Evolutionary conservation across 2,797 vertebrate genomes (phyloP), one percentile per base, ranked within the genome.

Genomic region (Oceanodroma leucorhoa): DNA sequence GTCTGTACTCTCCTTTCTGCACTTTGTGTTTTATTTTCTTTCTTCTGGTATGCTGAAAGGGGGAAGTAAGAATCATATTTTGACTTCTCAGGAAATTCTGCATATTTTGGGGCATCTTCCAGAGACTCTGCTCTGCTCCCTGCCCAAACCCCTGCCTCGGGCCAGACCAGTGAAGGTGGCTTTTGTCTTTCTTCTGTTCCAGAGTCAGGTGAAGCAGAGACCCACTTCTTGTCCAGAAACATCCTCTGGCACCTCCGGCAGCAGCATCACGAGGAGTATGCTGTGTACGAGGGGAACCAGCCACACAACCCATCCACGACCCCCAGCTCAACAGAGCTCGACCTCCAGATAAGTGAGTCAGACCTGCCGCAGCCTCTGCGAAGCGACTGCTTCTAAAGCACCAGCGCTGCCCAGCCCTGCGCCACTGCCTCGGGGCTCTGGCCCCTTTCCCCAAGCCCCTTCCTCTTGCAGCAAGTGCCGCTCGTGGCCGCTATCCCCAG

Each of bases 351-450:
- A 19, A 96, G 96, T 0, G 1, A 2, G 6, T 88, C 88, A 1
- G 90, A 95, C 50, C 65, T 91, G 77, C 95, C 94, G 0, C 93
- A 72, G 62, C 77, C 96, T 0, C 92, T 96, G 90, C 50, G 77
- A 23, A 94, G 76, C 1, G 58, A 95, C 1, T 14, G 72, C 46
- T 91, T 88, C 91, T 96, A 18, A 83, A 30, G 26, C 45, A 5
- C 19, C n/a, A 3, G 11, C 1, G 2, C 70, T 50, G 60, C 32
- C 17, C n/a, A 7, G 36, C 66, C 61, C 70, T 32, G 1, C 32
- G 2, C 30, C 0, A 0, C 50, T 1, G 1, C 57, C 45, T 11
- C 0, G 0, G 71, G 61, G 69, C 82, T 71, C 19, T 0, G 0
- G 13, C 45, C 38, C 41, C 50, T 14, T 22, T 27, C 26, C n/a